Evolutionary conservation across 2,113 vertebrate species (phyloP), one percentile per base, ranked within the genome.

Genomic region (Malurus alboscapulatus): DNA sequence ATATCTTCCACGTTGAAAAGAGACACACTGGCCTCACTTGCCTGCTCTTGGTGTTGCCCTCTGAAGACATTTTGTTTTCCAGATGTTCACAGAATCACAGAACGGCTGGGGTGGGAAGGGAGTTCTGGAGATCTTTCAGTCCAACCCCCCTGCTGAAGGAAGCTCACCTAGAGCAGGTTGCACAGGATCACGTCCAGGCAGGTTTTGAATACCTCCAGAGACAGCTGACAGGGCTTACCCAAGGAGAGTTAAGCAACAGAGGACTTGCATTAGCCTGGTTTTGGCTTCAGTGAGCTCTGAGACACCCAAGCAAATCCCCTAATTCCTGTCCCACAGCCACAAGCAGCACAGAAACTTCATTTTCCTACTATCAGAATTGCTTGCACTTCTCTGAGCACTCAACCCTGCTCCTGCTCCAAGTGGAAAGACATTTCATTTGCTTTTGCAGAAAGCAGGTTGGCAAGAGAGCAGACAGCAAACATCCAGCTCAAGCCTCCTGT

Each of bases 1-100:
- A 85, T 17, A 83, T 87, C 95, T 89, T 89, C 87, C 94, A 71
- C 21, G 2, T 51, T 54, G 87, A 1, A 61, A 54, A 82, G 87
- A 45, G 79, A 61, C 57, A 48, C 2, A 1, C 69, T 82, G 94
- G 73, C 88, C 74, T 9, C 25, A 54, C 90, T 83, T 0, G 57
- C 18, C 62, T 50, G 68, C 73, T 86, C 8, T 8, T 13, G 50
- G 11, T 3, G 0, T 10, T 73, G 89, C 74, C 81, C 58, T 55
- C 71, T 53, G 58, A 91, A 53, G 74, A 87, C 12, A 5, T 50
- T 67, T 45, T 0, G 0, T 40, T 34, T 34, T 57, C 91, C 8
- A 11, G 73, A 53, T 79, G 71, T 16, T 62, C 71, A 27, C 8
- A 4, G 38, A 38, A 38, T 12, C 47, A 24, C n/a, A 19, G 57